Evolutionary conservation across 2,797 vertebrate species (phyloP), one percentile per base, ranked within the genome.

Genomic region (Sebastolobus alascanus): DNA sequence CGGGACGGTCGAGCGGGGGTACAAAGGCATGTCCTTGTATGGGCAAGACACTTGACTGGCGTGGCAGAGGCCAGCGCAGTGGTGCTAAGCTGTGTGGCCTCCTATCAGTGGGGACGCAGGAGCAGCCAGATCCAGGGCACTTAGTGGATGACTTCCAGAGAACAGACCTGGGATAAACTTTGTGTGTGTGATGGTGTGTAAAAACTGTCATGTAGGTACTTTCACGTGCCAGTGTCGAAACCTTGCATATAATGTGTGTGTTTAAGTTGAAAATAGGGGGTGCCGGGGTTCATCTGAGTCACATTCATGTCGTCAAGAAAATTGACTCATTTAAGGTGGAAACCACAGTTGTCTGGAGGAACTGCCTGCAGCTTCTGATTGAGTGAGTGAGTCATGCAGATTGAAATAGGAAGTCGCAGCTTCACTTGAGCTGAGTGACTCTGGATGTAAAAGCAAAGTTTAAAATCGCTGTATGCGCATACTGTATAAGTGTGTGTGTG

Each of bases 1-100:
- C 77, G 63, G 87, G 88, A 91, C 58, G 54, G 79, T 83, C 72
- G 79, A 78, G 68, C 74, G 74, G 76, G n/a, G 82, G 83, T 87
- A 94, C 92, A 92, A 90, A 91, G 86, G 87, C 92, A 93, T 90
- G 85, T 93, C 94, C 94, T 92, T 95, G 88, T 94, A 94, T 90
- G 94, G 95, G 75, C 87, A 93, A 46, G 83, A 88, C 92, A 90
- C 92, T 95, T 94, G 93, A 95, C 92, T 94, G 90, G 84, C 84
- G 80, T 89, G 91, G 89, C 89, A 92, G 84, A 78, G 91, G 89
- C 87, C 87, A 83, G 83, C 89, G 68, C 76, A 75, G 79, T 18
- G 85, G 90, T 83, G 84, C 87, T 91, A 84, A 87, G 92, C 89
- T 85, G 80, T 74, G 66, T 37, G 79, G 80, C 80, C 87, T 88